phyloP scores from a whole-genome alignment of 2,113 vertebrate species.

The Colaptes auratus region DNA sequence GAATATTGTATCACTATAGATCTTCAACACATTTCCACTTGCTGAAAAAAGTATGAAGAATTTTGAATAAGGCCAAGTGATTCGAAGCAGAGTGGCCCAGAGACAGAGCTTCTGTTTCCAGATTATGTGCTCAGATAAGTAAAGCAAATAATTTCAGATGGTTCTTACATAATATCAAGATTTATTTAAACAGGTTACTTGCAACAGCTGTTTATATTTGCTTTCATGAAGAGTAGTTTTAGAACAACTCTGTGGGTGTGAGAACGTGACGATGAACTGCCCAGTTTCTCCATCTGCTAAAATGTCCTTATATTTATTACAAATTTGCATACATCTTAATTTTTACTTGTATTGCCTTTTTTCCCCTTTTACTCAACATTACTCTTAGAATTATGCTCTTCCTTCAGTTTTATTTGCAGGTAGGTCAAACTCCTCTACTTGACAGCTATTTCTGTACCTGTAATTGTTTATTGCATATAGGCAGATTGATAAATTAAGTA shows the following conservation, averaged over 20 bases:
- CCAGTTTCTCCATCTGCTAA: conserved; percentile 72
- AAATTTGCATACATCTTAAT: conserved; percentile 35
- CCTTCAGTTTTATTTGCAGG: not conserved
- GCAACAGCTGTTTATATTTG: conserved; percentile 55
- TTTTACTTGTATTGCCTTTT: not conserved
- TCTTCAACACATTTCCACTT: not conserved
- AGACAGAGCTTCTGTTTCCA: not conserved
- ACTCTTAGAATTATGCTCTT: not conserved
- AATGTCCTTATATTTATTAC: conserved; percentile 59
- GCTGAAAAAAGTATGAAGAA: not conserved
- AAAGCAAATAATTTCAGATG: conserved; percentile 37
- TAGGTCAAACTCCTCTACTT: not conserved
- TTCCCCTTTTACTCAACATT: not conserved
- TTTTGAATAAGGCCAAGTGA: not conserved
- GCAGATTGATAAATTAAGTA: not conserved
- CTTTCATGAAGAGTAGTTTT: conserved; percentile 63
- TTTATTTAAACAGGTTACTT: conserved; percentile 52
- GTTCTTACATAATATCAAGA: conserved; percentile 45
- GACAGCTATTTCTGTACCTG: not conserved
- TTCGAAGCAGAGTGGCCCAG: not conserved
- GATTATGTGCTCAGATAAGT: not conserved
- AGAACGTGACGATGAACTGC: conserved; percentile 69
- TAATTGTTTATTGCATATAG: not conserved
- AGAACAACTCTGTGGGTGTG: conserved; percentile 70
- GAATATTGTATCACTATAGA: not conserved